Evolutionary conservation across 2,113 vertebrate genomes (phyloP).

Genomic region (Pungitius pungitius): DNA sequence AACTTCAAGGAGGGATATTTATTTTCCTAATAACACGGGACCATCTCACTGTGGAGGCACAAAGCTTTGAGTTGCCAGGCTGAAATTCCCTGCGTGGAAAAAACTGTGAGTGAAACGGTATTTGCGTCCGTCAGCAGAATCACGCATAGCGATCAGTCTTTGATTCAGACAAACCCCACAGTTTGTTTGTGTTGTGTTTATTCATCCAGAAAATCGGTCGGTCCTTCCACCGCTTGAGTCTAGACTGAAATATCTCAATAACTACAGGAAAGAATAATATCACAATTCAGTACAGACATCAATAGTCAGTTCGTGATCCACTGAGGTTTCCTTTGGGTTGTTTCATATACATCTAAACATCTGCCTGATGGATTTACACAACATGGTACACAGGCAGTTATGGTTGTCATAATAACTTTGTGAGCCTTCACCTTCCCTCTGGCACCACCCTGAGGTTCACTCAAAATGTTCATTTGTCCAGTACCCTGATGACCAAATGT

Average conservation of each 20-base stretch:
- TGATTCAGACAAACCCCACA: slow-evolving; percentile 54
- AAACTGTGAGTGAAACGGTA: slow-evolving; percentile 68
- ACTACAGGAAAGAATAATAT: not conserved
- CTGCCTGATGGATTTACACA: not conserved
- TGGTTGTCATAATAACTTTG: not conserved
- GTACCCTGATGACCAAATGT: not conserved
- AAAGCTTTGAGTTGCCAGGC: slow-evolving; percentile 44
- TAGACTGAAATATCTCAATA: not conserved
- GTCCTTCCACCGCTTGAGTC: not conserved
- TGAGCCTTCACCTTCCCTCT: not conserved
- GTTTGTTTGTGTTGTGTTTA: slow-evolving; percentile 61
- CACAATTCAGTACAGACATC: no score
- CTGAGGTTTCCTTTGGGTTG: not conserved
- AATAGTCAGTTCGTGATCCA: not conserved
- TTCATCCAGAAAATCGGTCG: slow-evolving; percentile 34
- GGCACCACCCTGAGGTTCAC: not conserved
- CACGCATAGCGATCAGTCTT: slow-evolving; percentile 51
- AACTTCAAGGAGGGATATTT: no score
- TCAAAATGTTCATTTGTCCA: not conserved
- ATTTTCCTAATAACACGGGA: no score
- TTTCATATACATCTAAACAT: not conserved
- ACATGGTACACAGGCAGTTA: no score
- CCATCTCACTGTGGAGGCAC: slow-evolving; percentile 36
- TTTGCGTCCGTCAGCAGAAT: slow-evolving; percentile 68
- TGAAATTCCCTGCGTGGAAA: slow-evolving; percentile 59